A percentile compares a stretch with the other conserved stretches of the same genome.
Conservation (phyloP, 2,113 vertebrate genomes). For the Chionomys nivalis region DNA sequence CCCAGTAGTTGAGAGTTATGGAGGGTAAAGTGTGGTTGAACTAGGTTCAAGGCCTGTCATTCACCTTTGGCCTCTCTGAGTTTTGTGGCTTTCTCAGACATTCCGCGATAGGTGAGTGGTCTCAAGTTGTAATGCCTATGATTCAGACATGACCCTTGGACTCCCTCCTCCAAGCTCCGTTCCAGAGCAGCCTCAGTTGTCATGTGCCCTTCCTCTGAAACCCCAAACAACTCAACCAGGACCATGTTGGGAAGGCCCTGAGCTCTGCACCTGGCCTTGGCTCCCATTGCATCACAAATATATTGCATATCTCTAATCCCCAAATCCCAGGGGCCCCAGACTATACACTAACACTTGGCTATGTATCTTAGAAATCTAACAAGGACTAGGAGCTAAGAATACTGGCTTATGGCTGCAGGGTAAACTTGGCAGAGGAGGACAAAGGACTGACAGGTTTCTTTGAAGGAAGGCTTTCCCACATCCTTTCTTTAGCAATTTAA, state of each 20-base stretch:
- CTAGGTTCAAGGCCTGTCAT: neutral
- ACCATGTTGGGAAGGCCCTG: neutral
- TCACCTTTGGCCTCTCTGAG: neutral
- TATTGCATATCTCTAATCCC: no score
- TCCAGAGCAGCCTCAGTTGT: neutral
- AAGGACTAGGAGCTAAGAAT: fast-evolving
- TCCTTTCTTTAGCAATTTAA: neutral
- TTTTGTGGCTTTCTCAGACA: neutral
- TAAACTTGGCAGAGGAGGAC: neutral
- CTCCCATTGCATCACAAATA: no score
- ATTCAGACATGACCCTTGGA: no score
- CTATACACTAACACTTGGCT: neutral
- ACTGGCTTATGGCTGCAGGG: fast-evolving
- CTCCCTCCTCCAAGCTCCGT: neutral
- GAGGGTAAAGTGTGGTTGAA: neutral
- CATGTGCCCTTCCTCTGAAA: neutral
- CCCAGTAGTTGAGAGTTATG: no score
- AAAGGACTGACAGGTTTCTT: neutral
- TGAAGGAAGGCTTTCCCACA: neutral
- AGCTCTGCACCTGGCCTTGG: neutral
- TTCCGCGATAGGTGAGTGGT: neutral
- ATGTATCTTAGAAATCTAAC: fast-evolving
- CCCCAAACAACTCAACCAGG: neutral
- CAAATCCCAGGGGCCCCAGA: neutral
- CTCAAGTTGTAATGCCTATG: neutral